Conservation (phyloP, 2,888 invertebrate genomes). For the Drosophila lutescens region DNA sequence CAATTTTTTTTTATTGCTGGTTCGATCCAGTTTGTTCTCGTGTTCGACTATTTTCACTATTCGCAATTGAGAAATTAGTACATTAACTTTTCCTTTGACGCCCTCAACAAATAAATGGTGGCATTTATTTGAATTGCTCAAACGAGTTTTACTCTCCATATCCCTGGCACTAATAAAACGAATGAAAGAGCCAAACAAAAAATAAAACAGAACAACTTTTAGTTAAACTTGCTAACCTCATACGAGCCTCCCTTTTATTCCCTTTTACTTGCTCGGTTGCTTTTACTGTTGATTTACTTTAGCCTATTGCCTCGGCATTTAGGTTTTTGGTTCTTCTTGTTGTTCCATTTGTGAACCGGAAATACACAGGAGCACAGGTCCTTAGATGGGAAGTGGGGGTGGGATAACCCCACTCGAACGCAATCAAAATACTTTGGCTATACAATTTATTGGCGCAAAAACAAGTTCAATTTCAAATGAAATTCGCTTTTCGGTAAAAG, state of each 20-base stretch:
- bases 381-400: conserved; percentile 12
- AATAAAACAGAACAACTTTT: conserved; percentile 57
- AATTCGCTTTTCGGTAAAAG: conserved; percentile 62
- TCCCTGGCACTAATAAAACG: conserved; percentile 44
- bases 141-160: conserved; percentile 55
- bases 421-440: conserved; percentile 77
- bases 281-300: conserved; percentile 74
- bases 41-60: conserved; percentile 46
- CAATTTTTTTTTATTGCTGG: neutral
- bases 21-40: conserved; percentile 4
- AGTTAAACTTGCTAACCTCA: conserved; percentile 57
- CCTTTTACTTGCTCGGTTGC: conserved; percentile 49
- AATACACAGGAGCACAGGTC: conserved; percentile 68
- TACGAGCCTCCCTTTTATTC: conserved; percentile 20
- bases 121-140: conserved; percentile 74
- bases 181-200: conserved; percentile 24
- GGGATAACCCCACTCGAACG: conserved; percentile 53
- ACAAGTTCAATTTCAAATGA: conserved; percentile 79
- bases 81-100: conserved; percentile 78
- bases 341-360: conserved; percentile 71
- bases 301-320: conserved; percentile 76
- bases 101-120: conserved; percentile 70
- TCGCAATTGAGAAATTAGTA: conserved; percentile 82
- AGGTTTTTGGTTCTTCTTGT: conserved; percentile 68
- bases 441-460: conserved; percentile 79